Evolutionary conservation across 2,888 invertebrate genomes (phyloP), one percentile per base, ranked within the genome.

Genomic region (Apotomis turbidana): DNA sequence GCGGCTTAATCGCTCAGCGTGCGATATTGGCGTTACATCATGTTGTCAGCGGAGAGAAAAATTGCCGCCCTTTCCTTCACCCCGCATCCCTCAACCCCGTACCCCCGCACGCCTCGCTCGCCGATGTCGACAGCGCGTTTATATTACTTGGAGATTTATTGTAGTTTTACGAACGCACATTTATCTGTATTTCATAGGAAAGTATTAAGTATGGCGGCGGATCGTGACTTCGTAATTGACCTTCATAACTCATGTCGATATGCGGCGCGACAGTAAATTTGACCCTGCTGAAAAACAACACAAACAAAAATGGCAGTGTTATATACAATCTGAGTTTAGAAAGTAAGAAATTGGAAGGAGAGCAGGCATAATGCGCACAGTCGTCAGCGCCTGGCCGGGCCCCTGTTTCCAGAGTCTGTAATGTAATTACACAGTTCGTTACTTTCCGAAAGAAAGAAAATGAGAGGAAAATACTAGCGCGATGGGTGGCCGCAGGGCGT

Each of bases 21-120:
- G 90, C 90, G 92, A 92, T 93, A 93, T 93, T 93, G 93, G 91
- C 91, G 91, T 93, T 93, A 93, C 93, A 92, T 92, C 92, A 92
- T 92, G 92, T 93, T 93, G 93, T 93, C 93, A 93, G 91, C 90
- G 87, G 84, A 89, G 91, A 93, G 93, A 93, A 92, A 93, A 93
- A 93, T 92, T 92, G 91, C 90, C 87, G 87, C 88, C 83, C 86
- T 86, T 84, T 86, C 81, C 83, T 81, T 85, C 83, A 84, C 82
- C 79, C 77, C 78, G 76, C 80, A 74, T 78, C 80, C 79, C 79
- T 80, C 73, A 76, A 78, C 80, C 76, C 81, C 80, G 78, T 79
- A 78, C 80, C 81, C 80, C 81, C 74, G 72, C 82, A 80, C 82
- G 83, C 84, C 79, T 78, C 81, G 79, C 81, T 81, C 83, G 83